Base-by-base conservation (phyloP, 1,140 invertebrate species). In the Potamilus streckersoni region DNA sequence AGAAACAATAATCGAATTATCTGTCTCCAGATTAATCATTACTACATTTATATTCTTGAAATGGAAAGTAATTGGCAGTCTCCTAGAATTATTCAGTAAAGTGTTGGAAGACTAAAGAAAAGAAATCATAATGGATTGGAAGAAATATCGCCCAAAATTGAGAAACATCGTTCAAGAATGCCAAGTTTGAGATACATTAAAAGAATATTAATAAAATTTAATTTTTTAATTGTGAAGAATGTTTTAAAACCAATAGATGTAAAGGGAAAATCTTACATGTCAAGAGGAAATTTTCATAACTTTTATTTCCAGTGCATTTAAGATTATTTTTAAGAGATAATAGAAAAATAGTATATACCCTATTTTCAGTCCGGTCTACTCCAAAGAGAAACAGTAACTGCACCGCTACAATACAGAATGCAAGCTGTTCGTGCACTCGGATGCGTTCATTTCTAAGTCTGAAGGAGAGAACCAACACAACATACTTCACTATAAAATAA, bases 351-450 rank as follows among this genome's bases (percentile, higher is more conserved):
- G 20, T 20, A 65, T 61, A 68, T 73, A 83, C 81, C 77, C 71
- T 72, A 67, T 83, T 83, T 65, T 80, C 80, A 3, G 82, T 84
- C 23, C 80, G 63, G 23, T 85, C 82, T 56, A 87, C 80, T 4
- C 84, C 83, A 49, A 82, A 72, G n/a, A 86, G 73, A 64, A 86
- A 87, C 13, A 86, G 64, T 16, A 84, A 20, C 67, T 87, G 86
- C 0, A 84, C 81, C 4, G 80, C 60, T 12, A 87, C 83, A 13
- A 87, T 84, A 38, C 81, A 79, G 16, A 83, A 23, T 2, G 84
- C 84, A 27, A 87, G 72, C 58, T 87, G 84, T 75, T 87, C 80
- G 65, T 87, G 85, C 20, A 86, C 84, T n/a, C 83, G 73, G 16
- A 87, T 73, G 62, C 85, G 59, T 56, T 87, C 85, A 67, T 79